phyloP scores from a whole-genome alignment of 2,888 invertebrate genomes.

The Chaitophorus viminalis region DNA sequence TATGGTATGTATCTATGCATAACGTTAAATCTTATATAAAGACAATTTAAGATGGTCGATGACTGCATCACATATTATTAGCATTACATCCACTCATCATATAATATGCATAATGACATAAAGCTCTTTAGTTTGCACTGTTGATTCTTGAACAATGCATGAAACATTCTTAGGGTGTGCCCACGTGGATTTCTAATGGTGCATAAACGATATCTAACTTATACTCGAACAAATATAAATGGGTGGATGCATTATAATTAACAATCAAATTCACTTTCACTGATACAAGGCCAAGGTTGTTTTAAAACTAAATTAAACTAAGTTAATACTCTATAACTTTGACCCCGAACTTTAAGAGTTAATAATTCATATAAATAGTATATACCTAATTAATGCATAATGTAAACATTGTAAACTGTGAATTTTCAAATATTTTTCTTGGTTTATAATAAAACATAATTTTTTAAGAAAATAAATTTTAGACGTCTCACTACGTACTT shows the following conservation, averaged over 20 bases:
- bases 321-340: neutral
- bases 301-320: neutral
- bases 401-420: neutral
- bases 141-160: conserved; percentile 6
- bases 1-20: neutral
- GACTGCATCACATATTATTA: neutral
- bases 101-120: conserved; percentile 23
- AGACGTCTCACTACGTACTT: too few species aligned
- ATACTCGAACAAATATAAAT: too few species aligned
- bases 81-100: neutral
- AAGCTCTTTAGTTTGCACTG: conserved; percentile 16
- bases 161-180: conserved; percentile 27
- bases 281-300: conserved; percentile 27
- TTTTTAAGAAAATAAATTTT: neutral
- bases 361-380: neutral
- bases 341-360: neutral
- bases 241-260: conserved; percentile 21
- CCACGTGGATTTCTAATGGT: conserved; percentile 43
- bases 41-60: neutral
- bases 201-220: conserved; percentile 3
- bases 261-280: conserved; percentile 53
- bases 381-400: neutral
- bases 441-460: neutral
- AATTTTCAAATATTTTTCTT: too few species aligned
- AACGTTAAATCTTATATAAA: neutral